A percentile compares a stretch with the other conserved stretches of the same genome.
Conservation (phyloP, 1,140 invertebrate species). For the Cyphomyrmex costatus region DNA sequence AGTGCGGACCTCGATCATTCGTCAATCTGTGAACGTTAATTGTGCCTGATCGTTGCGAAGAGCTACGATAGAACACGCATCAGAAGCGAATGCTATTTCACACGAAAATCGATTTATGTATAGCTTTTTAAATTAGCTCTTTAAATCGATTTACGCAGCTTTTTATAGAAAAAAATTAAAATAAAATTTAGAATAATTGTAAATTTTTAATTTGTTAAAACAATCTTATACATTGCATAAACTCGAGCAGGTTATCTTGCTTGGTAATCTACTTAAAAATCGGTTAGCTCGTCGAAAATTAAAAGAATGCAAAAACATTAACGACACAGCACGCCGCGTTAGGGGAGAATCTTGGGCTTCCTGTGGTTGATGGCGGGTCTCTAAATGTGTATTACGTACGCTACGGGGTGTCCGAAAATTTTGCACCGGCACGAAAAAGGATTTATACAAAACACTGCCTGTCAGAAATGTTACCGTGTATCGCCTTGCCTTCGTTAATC, state of each 20-base stretch:
- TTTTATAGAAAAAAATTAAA: not conserved
- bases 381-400: constrained; percentile 52
- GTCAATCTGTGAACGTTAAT: constrained; percentile 22
- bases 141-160: not conserved
- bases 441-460: not conserved
- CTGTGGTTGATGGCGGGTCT: constrained; percentile 44
- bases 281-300: constrained; percentile 45
- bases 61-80: not conserved
- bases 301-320: constrained; percentile 18
- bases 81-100: not conserved
- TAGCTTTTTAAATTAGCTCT: not conserved
- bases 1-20: constrained; percentile 19
- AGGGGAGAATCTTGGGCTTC: constrained; percentile 46
- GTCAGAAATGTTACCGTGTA: not conserved
- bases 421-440: not conserved
- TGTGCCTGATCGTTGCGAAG: constrained; percentile 11
- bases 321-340: constrained; percentile 40
- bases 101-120: not conserved
- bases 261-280: constrained; percentile 51
- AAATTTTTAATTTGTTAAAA: not conserved
- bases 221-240: too few relatives aligned
- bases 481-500: constrained; percentile 6
- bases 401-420: constrained; percentile 58
- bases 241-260: not conserved
- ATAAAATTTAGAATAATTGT: not conserved